phyloP scores from a whole-genome alignment of 2,113 vertebrate species.

The Cyanoramphus novaezelandiae region DNA sequence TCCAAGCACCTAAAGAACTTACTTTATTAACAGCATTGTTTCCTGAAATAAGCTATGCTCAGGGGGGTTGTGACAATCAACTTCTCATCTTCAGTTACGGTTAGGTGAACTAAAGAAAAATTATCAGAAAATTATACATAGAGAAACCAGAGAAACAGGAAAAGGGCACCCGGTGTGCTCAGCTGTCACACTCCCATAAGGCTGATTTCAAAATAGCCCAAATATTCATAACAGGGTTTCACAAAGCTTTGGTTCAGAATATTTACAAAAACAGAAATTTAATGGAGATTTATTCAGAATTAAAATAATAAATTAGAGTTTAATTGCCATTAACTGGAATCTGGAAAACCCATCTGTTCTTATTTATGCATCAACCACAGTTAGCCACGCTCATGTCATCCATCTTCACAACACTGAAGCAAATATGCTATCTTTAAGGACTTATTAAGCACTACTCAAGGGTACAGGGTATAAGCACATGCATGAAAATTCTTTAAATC shows the following conservation, averaged over 20 bases:
- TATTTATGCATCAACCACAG: neutral
- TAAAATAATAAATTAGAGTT: conserved; percentile 41
- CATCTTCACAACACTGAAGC: neutral
- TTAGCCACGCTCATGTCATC: neutral
- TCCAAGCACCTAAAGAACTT: neutral
- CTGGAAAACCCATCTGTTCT: conserved; percentile 40
- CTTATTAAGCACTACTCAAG: neutral
- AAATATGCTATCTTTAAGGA: neutral
- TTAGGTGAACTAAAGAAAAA: neutral
- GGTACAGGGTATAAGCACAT: neutral
- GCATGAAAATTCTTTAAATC: neutral
- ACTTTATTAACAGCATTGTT: neutral
- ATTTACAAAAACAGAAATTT: neutral
- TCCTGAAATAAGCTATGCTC: neutral
- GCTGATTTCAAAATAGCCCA: neutral
- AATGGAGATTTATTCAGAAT: neutral
- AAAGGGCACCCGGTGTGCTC: neutral
- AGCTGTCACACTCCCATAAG: neutral
- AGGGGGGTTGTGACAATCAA: neutral
- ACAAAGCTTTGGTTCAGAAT: neutral
- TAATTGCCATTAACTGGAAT: conserved; percentile 31
- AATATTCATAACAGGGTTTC: neutral
- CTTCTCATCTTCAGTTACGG: neutral
- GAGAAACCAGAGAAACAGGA: neutral
- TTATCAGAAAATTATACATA: neutral